These are phyloP conservation scores for Acestrorhynchus altus DNA, from an alignment of 2,797 vertebrate genomes.

Conservation along the genomic window DNA sequence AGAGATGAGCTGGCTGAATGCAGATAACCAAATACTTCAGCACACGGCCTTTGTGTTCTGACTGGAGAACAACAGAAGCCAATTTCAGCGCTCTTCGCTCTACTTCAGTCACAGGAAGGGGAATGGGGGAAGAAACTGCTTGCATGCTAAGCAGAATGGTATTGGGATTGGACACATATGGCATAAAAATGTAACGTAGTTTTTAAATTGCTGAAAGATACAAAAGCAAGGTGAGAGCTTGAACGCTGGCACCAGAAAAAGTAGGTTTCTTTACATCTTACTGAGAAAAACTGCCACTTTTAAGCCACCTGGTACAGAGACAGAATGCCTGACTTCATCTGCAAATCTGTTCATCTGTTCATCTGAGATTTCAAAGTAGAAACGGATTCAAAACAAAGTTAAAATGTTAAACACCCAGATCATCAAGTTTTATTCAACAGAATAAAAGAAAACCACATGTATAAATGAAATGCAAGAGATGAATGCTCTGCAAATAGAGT, in stretches of 20 bases:
- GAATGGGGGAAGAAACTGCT: slow-evolving; percentile 6
- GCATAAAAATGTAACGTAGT: slow-evolving; percentile 42
- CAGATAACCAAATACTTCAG: slow-evolving; percentile 39
- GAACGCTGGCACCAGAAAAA: slow-evolving; percentile 25
- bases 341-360: too few species aligned
- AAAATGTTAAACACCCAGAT: slow-evolving; percentile 1
- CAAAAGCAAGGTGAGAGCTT: slow-evolving; percentile 39
- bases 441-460: slow-evolving; percentile 9
- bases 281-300: slow-evolving; percentile 38
- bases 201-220: slow-evolving; percentile 40
- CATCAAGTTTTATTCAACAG: slow-evolving; percentile 38
- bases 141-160: slow-evolving; percentile 26
- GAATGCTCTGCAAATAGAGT: slow-evolving; percentile 1
- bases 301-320: slow-evolving; percentile 27
- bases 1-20: slow-evolving; percentile 36
- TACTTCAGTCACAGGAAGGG: slow-evolving; percentile 28
- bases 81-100: slow-evolving; percentile 25
- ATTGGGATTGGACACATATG: slow-evolving; percentile 15
- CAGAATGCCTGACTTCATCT: slow-evolving; percentile 32
- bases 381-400: neutral
- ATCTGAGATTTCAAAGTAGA: neutral
- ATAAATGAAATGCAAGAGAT: neutral
- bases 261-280: slow-evolving; percentile 25
- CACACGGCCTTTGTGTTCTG: slow-evolving; percentile 35
- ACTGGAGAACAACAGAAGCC: slow-evolving; percentile 22